A percentile compares a stretch with the other conserved stretches of the same genome.
These are phyloP conservation scores for Blastomussa wellsi DNA, from an alignment of 92 coral and sea anemone species.

Conservation along the genomic window DNA sequence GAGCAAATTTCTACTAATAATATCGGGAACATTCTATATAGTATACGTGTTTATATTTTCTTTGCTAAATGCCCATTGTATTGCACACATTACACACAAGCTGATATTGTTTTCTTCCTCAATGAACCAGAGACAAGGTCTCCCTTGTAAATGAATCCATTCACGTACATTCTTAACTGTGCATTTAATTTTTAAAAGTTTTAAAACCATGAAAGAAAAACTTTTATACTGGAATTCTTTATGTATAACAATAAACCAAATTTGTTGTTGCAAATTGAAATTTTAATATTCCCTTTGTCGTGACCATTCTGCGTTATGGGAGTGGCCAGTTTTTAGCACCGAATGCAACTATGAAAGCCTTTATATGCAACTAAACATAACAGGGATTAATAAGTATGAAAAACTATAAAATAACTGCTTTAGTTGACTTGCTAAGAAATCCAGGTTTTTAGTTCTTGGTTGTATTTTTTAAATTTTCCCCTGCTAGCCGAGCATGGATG, in stretches of 20 bases:
- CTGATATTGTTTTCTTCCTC: not conserved
- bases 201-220: not conserved
- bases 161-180: not conserved
- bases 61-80: conserved; percentile 3
- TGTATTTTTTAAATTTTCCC: not conserved
- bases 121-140: not conserved
- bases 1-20: not conserved
- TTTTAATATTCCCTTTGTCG: not conserved
- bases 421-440: not conserved
- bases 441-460: not conserved
- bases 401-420: not conserved
- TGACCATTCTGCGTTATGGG: not conserved
- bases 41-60: not conserved
- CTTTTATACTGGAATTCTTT: not conserved
- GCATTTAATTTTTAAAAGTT: not conserved
- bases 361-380: not conserved
- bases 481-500: not conserved
- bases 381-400: not conserved
- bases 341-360: not conserved
- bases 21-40: not conserved
- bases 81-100: not conserved
- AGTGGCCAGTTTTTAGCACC: not conserved
- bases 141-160: not conserved
- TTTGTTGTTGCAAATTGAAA: not conserved
- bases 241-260: not conserved